Percentiles rank a stretch among this genome's conserved stretches.
Evolutionary conservation across 2,113 vertebrate species (phyloP).

Genomic region (Anolis sagrei): DNA sequence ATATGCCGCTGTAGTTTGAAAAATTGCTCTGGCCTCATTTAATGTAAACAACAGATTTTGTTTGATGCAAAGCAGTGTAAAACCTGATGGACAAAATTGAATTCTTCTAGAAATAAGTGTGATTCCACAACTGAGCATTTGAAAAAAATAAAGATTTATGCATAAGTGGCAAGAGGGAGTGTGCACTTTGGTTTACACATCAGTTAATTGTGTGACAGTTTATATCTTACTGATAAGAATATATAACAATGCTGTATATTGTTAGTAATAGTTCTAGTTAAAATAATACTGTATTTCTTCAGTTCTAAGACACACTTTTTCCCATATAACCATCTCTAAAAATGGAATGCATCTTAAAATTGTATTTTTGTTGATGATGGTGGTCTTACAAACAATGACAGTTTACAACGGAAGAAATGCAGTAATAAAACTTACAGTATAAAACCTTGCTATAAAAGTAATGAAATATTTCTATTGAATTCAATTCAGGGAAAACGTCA

Average conservation of each 20-base stretch:
- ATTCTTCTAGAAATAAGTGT: background rate
- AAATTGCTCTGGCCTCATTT: background rate
- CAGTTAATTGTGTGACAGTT: background rate
- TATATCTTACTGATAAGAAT: background rate
- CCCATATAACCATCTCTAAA: no score
- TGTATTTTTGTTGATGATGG: no score
- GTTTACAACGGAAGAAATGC: background rate
- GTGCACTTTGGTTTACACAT: background rate
- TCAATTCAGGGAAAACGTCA: background rate
- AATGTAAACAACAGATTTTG: constrained; percentile 3
- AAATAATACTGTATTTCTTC: no score
- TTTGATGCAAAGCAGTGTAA: background rate
- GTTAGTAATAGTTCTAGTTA: background rate
- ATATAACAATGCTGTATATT: background rate
- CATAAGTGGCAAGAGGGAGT: background rate
- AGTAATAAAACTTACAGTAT: background rate
- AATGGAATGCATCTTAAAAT: no score
- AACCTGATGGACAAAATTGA: background rate
- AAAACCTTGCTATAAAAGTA: no score
- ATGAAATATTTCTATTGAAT: no score
- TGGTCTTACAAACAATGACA: no score
- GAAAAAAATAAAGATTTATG: background rate
- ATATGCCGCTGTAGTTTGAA: background rate
- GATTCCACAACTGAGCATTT: background rate
- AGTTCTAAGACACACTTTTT: no score